Base-by-base conservation (phyloP, 2,113 vertebrate species). In the Notothenia coriiceps region DNA sequence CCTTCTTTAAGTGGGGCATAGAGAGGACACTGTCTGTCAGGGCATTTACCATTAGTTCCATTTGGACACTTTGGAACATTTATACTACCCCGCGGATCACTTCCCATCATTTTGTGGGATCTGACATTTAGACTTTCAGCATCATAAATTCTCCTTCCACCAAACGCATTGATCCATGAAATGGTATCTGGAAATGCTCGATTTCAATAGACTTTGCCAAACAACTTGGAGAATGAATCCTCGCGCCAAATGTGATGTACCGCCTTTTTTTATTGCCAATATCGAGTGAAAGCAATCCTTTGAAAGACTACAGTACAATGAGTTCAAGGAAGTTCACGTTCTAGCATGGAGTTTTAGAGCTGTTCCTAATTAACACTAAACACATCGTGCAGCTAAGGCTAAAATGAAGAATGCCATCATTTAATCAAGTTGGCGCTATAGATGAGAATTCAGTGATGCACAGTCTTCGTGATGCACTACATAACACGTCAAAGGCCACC, bases 51-150 rank as follows among this genome's bases (percentile, higher is more conserved):
- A 54, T 29, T 46, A 12, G n/a, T 2, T 9, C 18, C 5, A 20
- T 54, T 14, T 22, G 29, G 13, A 10, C 46, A 52, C 7, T 52
- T 17, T 47, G 22, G 25, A 11, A 2, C 49, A 40, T 40, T 6
- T 7, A 6, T 7, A 40, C 35, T 11, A 14, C 40, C 25, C 20
- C 18, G 22, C 49, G 25, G 29, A 63, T 1, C 1, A 50, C 14
- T 47, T 15, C 1, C 47, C 15, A 15, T 33, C 7, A 33, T 54
- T 56, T 56, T 35, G 9, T 63, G 17, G 18, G 46, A 4, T 47
- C 22, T 57, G 63, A 52, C 56, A 43, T 77, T 77, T 68, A 52
- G 10, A 8, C 20, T 17, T 47, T n/a, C 51, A 54, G 3, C 17
- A 69, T 33, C 20, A 62, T 1, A 1, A 46, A n/a, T 51, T 51